A percentile compares a stretch with the other conserved stretches of the same genome.
phyloP scores from a whole-genome alignment of 2,113 vertebrate species.

The Dryoscopus gambensis region DNA sequence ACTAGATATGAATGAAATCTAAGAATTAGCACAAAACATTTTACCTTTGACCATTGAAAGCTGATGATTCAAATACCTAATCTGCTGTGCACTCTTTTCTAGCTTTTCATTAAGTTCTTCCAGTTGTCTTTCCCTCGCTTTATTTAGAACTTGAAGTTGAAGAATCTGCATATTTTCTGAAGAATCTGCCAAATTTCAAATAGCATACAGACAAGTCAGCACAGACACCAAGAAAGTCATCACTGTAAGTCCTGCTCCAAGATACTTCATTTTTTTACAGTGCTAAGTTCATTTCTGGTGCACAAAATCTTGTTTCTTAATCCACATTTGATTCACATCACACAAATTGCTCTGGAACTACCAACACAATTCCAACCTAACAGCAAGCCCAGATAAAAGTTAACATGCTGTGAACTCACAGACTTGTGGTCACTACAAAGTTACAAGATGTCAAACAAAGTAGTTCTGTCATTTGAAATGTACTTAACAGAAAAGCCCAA shows the following conservation, averaged over 20 bases:
- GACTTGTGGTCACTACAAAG: background rate
- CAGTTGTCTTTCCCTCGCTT: constrained; percentile 87
- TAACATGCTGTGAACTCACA: background rate
- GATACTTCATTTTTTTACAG: background rate
- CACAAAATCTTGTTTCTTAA: background rate
- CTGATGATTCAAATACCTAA: constrained; percentile 91
- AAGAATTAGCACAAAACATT: background rate
- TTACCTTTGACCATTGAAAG: constrained; percentile 89
- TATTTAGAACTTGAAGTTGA: constrained; percentile 89
- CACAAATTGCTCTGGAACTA: background rate
- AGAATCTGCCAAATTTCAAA: constrained; percentile 76
- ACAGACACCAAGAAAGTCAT: background rate
- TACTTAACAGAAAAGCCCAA: background rate
- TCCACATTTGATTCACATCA: background rate
- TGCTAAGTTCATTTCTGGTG: background rate
- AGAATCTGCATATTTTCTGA: constrained; percentile 83
- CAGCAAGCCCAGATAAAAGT: background rate
- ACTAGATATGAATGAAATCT: background rate
- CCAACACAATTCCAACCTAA: background rate
- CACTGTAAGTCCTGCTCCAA: background rate
- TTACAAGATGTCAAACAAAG: background rate
- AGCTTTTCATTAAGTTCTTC: constrained; percentile 85
- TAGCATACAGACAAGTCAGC: background rate
- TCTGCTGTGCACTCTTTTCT: constrained; percentile 85
- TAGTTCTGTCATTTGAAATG: background rate